Percentiles rank a stretch among this genome's conserved stretches.
phyloP scores from a whole-genome alignment of 2,113 vertebrate genomes.

The Tragelaphus buxtoni region DNA sequence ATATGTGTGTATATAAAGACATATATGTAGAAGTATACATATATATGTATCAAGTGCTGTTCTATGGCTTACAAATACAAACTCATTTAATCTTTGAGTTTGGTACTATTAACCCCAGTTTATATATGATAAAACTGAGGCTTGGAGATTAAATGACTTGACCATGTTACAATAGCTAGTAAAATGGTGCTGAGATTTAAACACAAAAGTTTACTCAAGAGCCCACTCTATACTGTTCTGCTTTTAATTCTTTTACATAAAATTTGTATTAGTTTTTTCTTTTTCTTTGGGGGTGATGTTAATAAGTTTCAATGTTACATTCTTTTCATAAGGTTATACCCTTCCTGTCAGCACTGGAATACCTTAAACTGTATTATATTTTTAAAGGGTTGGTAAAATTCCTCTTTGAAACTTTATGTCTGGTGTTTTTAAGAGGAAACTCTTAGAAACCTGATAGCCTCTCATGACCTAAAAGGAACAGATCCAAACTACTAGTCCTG shows the following conservation, averaged over 20 bases:
- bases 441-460: background rate
- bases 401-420: background rate
- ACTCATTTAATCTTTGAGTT: background rate
- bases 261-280: background rate
- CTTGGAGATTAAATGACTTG: background rate
- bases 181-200: background rate
- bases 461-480: background rate
- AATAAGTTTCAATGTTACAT: background rate
- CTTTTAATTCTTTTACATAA: background rate
- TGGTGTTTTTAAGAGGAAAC: background rate
- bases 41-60: background rate
- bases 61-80: background rate
- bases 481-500: background rate
- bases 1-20: background rate
- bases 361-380: background rate
- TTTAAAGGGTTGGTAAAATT: background rate
- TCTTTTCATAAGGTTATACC: background rate
- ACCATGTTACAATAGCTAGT: background rate
- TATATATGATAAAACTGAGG: background rate
- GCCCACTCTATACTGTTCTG: background rate
- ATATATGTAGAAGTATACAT: background rate
- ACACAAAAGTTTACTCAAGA: background rate
- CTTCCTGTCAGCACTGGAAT: background rate
- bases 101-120: background rate
- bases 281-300: background rate